Evolutionary conservation across 2,888 invertebrate species (phyloP).

Genomic region (Parnassius glacialis): DNA sequence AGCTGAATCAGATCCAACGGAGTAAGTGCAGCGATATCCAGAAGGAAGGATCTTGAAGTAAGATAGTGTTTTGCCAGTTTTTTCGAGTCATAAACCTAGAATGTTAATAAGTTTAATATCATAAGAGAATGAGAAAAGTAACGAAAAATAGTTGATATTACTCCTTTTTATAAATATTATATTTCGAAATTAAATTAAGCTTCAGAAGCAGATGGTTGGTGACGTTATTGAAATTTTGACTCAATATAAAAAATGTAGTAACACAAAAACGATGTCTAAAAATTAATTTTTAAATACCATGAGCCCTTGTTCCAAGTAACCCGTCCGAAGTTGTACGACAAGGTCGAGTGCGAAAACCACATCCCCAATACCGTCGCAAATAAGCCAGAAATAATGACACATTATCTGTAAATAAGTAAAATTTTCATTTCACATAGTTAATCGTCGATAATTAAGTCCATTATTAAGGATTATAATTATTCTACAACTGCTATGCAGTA

Average conservation of each 20-base stretch:
- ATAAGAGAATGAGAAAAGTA: no score
- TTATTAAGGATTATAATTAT: no score
- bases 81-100: constrained; percentile 91
- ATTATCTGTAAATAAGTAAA: constrained; percentile 74
- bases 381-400: constrained; percentile 88
- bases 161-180: no score
- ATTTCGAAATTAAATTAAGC: no score
- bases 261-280: constrained; percentile 28
- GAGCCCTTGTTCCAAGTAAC: constrained; percentile 96
- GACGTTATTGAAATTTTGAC: not conserved
- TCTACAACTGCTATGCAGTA: no score
- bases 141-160: no score
- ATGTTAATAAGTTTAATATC: constrained; percentile 12
- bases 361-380: constrained; percentile 92
- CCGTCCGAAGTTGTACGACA: constrained; percentile 94
- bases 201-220: no score
- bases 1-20: constrained; percentile 94
- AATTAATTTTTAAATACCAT: constrained; percentile 80
- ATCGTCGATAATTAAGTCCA: no score
- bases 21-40: constrained; percentile 90
- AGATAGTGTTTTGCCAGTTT: constrained; percentile 95
- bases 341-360: constrained; percentile 93
- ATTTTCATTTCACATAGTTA: no score
- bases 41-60: constrained; percentile 89
- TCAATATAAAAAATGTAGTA: not conserved